phyloP scores from a whole-genome alignment of 2,113 vertebrate genomes.

The Gracilinanus agilis region DNA sequence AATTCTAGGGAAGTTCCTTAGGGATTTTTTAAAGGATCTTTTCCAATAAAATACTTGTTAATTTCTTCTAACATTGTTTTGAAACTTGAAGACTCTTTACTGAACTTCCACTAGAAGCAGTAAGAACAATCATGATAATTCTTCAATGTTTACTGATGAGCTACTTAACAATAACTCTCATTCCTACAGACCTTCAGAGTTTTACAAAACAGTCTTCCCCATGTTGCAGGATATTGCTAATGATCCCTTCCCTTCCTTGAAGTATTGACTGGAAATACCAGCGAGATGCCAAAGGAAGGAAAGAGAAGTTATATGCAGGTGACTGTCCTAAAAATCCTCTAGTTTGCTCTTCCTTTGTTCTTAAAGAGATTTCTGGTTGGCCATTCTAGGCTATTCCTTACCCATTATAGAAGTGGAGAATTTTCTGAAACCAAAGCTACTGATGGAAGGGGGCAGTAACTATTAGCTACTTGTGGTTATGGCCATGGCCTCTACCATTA shows the following conservation, averaged over 20 bases:
- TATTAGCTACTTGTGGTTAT: not conserved
- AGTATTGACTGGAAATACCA: not conserved
- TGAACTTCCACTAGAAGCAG: not conserved
- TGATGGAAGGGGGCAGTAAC: not conserved
- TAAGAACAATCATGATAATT: not conserved
- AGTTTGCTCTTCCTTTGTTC: not conserved
- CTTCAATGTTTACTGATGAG: not conserved
- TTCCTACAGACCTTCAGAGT: not conserved
- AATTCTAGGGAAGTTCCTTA: not conserved
- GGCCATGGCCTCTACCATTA: not conserved
- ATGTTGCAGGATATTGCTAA: not conserved
- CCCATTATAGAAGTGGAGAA: not conserved
- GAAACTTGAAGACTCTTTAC: not conserved
- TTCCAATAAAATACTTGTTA: not conserved
- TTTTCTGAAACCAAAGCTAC: not conserved
- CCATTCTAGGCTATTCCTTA: not conserved
- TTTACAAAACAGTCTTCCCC: not conserved
- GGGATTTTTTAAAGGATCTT: not conserved
- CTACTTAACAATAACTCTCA: not conserved
- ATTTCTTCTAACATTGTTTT: not conserved
- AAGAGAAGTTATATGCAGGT: not conserved
- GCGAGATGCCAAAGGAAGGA: not conserved
- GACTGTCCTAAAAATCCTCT: not conserved
- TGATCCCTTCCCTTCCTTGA: not conserved
- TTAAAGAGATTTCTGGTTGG: not conserved